Base-by-base conservation (phyloP, 2,888 invertebrate genomes). In the Agrochola macilenta region DNA sequence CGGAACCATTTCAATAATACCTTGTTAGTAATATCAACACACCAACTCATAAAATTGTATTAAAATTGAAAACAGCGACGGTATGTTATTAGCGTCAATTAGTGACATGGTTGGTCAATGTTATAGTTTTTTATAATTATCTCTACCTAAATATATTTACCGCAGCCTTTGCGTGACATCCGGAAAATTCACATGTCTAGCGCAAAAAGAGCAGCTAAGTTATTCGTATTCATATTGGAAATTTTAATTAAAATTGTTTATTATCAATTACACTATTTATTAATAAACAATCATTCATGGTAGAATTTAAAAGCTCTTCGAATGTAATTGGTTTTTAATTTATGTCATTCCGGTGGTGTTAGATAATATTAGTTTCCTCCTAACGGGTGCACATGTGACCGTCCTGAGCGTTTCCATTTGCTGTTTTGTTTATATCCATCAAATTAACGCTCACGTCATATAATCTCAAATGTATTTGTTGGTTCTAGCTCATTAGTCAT, bases 311-410 rank as follows among this genome's bases (percentile, higher is more conserved):
- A 85, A 86, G 72, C 86, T 89, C 84, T 89, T 92, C 90, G 83
- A 83, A 78, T 78, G 79, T 90, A 90, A 91, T 91, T 90, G 87
- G 76, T 89, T 89, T n/a, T 87, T 89, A 89, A 90, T 91, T 89
- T 82, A 79, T 81, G 72, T 76, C 68, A 84, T 79, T 81, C 79
- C 74, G 74, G 64, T 75, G 78, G 79, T 82, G 77, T 78, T 84
- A 79, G 81, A 82, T 83, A 68, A 81, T 75, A 71, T 76, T 71
- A 72, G 74, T 79, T 85, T 82, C 73, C 78, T 79, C 61, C 49
- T 60, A 64, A 64, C 68, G 23, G n/a, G 54, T 79, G 78, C 70
- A 79, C 54, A 76, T 76, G 65, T 76, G 72, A 64, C 68, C 57
- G 49, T 73, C 65, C 68, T 58, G 71, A 63, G 63, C 23, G 60